Conservation (phyloP, 2,113 vertebrate genomes). For the Ornithorhynchus anatinus region DNA sequence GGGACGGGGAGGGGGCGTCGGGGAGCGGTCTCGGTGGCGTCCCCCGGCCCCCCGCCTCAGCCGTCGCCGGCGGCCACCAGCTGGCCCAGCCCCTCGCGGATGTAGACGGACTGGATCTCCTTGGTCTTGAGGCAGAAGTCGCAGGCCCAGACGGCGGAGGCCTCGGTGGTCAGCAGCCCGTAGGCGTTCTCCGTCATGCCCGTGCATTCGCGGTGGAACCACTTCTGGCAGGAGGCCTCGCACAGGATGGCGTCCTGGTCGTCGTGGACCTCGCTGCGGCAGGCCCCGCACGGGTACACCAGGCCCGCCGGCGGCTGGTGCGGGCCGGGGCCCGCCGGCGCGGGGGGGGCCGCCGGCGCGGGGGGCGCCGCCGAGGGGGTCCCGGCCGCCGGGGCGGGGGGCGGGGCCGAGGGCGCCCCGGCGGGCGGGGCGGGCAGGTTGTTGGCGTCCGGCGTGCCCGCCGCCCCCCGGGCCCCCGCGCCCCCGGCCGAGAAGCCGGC, state of each 20-base stretch:
- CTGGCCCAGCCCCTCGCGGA: slow-evolving; percentile 93
- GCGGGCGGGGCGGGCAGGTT: slow-evolving; percentile 70
- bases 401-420: slow-evolving; percentile 65
- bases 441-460: slow-evolving; percentile 77
- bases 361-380: slow-evolving; percentile 72
- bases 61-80: slow-evolving; percentile 93
- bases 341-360: slow-evolving; percentile 46
- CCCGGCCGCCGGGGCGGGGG: slow-evolving; percentile 67
- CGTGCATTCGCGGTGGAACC: slow-evolving; percentile 97
- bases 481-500: slow-evolving; percentile 53
- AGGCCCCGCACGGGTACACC: slow-evolving; percentile 92
- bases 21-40: too few species aligned
- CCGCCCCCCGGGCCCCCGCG: slow-evolving; percentile 51
- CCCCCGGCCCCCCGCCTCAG: slow-evolving; percentile 49
- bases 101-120: slow-evolving; percentile 96
- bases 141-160: slow-evolving; percentile 94
- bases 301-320: slow-evolving; percentile 74
- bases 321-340: slow-evolving; percentile 18
- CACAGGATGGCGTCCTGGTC: slow-evolving; percentile 97
- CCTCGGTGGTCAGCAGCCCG: slow-evolving; percentile 92
- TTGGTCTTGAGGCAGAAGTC: slow-evolving; percentile 99
- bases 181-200: slow-evolving; percentile 96
- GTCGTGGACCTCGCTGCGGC: slow-evolving; percentile 91
- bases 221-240: slow-evolving; percentile 95
- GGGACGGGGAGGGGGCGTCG: background rate